These are phyloP conservation scores for Mesoligia furuncula DNA, from an alignment of 2,888 invertebrate species.

Conservation along the genomic window DNA sequence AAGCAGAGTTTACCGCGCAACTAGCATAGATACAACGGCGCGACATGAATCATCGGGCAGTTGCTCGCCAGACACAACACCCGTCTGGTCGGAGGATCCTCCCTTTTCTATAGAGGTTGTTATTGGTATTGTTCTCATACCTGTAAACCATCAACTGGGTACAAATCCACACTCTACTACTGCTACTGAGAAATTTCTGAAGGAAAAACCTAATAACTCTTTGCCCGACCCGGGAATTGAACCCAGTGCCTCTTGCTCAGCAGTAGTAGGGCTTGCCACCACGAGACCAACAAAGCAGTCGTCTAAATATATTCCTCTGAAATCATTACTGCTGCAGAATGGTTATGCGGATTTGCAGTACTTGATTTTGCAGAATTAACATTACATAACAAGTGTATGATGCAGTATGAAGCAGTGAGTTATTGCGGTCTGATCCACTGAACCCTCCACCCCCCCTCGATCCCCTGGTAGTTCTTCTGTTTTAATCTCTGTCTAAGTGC, in stretches of 20 bases:
- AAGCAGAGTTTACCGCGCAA: no score
- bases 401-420: neutral
- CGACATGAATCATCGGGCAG: no score
- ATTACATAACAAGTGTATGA: neutral
- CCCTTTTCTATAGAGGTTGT: no score
- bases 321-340: neutral
- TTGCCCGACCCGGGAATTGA: neutral
- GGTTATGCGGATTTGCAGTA: neutral
- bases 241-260: neutral
- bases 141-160: neutral
- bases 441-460: no score
- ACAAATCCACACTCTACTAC: neutral
- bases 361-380: neutral
- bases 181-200: neutral
- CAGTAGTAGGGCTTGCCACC: neutral
- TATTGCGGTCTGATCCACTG: no score
- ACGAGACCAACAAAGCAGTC: neutral
- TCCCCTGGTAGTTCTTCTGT: no score
- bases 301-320: neutral
- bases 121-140: no score
- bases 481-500: no score
- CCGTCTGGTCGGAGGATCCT: no score
- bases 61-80: no score
- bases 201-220: neutral
- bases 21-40: no score